Base-by-base conservation (phyloP, 2,797 vertebrate genomes). In the Naso thynnoides region DNA sequence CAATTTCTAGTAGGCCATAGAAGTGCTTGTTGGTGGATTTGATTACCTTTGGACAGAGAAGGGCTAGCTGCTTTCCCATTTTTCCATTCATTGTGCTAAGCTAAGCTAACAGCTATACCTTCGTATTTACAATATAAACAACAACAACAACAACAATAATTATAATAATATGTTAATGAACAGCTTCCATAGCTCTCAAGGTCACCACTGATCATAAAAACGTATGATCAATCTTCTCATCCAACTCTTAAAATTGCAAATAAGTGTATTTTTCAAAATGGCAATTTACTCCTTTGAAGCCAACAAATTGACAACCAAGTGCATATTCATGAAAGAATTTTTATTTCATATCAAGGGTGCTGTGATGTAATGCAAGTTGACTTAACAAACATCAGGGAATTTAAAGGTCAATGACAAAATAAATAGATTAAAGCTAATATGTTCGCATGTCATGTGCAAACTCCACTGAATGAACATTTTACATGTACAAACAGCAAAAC, bases 331-430 rank as follows among this genome's bases (percentile, higher is more conserved):
- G 38, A 18, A 66, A 27, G 21, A 15, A n/a, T 52, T 60, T 39
- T 68, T 42, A 54, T 54, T 65, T 18, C 9, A 60, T 26, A 53
- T 14, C 11, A 62, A 62, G 27, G 71, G 54, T 83, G 78, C 70
- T 83, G 60, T 31, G 26, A 57, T 58, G 21, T 69, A 31, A 24
- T 66, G 15, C n/a, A 70, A 26, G 41, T 60, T 70, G 52, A 70
- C 27, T 15, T 3, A 61, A 38, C 16, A 77, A 59, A 54, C 49
- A 80, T 84, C 76, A 80, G 82, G 79, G 52, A 81, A 62, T 73
- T 60, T 60, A 73, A 71, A 49, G 38, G 41, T 78, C 64, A 78
- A 76, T 27, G 31, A 60, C 58, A 61, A 19, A 1, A 70, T 66
- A 73, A 68, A n/a, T n/a, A n/a, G n/a, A n/a, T n/a, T 0, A 31